Evolutionary conservation across 2,113 vertebrate species (phyloP), one percentile per base, ranked within the genome.

Genomic region (Hypocryptadius cinnamomeus): DNA sequence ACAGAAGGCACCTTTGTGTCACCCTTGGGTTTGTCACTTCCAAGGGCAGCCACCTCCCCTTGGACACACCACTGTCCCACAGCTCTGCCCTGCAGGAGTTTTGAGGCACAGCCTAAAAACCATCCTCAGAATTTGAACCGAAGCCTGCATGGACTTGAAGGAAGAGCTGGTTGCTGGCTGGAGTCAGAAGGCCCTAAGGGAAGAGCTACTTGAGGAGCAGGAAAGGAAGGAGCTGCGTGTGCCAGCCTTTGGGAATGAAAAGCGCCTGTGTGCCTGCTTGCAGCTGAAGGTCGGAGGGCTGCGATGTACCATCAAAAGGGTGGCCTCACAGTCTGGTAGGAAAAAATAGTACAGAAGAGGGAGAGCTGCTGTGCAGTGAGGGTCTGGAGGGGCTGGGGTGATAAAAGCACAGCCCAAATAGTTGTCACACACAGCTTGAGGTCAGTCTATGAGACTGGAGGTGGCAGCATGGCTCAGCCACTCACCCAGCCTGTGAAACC

Each of bases 301-400:
- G 73, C 31, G 63, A 68, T 1, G 0, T 0, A 2, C 53, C 20
- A 5, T 63, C 1, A 0, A 35, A 72, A 54, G 25, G 33, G 44
- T 79, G 42, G 57, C 53, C 44, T 84, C 3, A 8, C 57, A 79
- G 74, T 53, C 51, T 5, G 1, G n/a, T 4, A 59, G 57, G 70
- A 87, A 94, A 92, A 93, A 85, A 76, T 10, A 92, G 85, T 13
- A 44, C 57, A 53, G 65, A 51, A 70, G 68, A 88, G 10, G 30
- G 19, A 66, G 31, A 61, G 50, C 25, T 87, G 61, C 39, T 60
- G 39, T 19, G 44, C 65, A 71, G 69, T 0, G 2, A 53, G 50
- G 47, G 50, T 33, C 85, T 85, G 87, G 42, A 89, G 39, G 22
- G 57, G 42, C 35, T 45, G 1, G 3, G 25, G 27, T 72, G 85